Evolutionary conservation across 1,140 invertebrate genomes (phyloP).

Genomic region (Agrilus planipennis): DNA sequence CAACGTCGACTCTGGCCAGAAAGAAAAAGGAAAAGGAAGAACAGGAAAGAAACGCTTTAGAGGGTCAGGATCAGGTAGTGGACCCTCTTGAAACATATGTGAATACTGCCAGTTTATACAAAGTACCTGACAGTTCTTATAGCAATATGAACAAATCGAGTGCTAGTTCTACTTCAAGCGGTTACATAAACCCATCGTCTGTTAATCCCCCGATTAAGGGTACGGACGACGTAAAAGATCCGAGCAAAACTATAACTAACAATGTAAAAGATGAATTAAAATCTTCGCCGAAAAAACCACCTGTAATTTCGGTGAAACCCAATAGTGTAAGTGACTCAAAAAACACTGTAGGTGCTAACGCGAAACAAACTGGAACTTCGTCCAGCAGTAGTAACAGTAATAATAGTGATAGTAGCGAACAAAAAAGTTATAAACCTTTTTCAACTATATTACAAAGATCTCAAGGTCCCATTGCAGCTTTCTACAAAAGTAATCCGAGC

Average conservation of each 20-base stretch:
- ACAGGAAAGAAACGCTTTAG: slow-evolving; percentile 26
- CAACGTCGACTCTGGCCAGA: slow-evolving; percentile 50
- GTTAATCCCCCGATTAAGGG: slow-evolving; percentile 43
- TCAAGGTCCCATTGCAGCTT: no score
- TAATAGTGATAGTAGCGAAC: no score
- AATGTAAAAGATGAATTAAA: slow-evolving; percentile 5
- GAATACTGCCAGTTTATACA: slow-evolving; percentile 43
- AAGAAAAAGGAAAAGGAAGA: slow-evolving; percentile 45
- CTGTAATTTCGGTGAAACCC: no score
- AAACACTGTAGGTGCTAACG: no score
- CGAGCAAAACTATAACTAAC: slow-evolving; percentile 9
- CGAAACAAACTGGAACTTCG: no score
- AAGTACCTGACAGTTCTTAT: slow-evolving; percentile 46
- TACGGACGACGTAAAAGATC: not conserved
- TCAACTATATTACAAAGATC: no score
- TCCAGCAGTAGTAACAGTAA: no score
- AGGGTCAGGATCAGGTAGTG: slow-evolving; percentile 36
- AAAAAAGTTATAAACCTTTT: no score
- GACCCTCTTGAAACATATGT: slow-evolving; percentile 36
- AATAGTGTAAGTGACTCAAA: no score
- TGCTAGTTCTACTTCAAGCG: slow-evolving; percentile 52
- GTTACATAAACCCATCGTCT: slow-evolving; percentile 58
- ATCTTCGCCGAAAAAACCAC: no score
- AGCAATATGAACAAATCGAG: slow-evolving; percentile 44
- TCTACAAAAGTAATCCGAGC: no score